Percentiles rank a stretch among this genome's conserved stretches.
Conservation (phyloP, 2,888 invertebrate species). For the Matsumyia berberina region DNA sequence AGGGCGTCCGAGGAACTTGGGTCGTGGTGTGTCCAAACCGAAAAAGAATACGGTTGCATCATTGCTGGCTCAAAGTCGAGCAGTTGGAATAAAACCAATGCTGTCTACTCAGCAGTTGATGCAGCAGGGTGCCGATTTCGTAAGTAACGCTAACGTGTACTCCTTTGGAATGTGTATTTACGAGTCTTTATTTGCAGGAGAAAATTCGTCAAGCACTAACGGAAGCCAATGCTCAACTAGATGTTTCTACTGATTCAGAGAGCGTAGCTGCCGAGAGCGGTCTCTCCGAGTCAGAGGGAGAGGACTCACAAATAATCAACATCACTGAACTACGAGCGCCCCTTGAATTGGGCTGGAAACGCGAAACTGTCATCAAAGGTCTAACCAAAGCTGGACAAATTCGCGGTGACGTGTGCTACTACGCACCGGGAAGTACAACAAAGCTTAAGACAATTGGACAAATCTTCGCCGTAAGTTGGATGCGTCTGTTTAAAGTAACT, state of each 20-base stretch:
- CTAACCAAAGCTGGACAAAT: slow-evolving; percentile 94
- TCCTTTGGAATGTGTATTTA: background rate
- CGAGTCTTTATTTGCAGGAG: slow-evolving; percentile 83
- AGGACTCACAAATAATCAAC: slow-evolving; percentile 85
- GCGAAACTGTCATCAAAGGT: slow-evolving; percentile 95
- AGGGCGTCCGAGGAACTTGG: slow-evolving; percentile 92
- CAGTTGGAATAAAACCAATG: slow-evolving; percentile 91
- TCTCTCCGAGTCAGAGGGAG: slow-evolving; percentile 86
- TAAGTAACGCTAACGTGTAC: slow-evolving; percentile 79
- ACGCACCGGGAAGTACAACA: slow-evolving; percentile 87
- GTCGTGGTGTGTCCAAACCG: slow-evolving; percentile 94
- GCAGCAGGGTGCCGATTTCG: slow-evolving; percentile 85
- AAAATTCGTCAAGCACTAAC: slow-evolving; percentile 86
- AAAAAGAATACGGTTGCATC: slow-evolving; percentile 97
- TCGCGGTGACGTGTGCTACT: slow-evolving; percentile 97
- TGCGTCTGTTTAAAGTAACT: too few relatives aligned
- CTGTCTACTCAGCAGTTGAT: slow-evolving; percentile 89
- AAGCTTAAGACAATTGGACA: slow-evolving; percentile 88
- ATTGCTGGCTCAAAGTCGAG: slow-evolving; percentile 93
- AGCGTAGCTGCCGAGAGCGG: slow-evolving; percentile 86
- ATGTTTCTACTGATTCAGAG: slow-evolving; percentile 87
- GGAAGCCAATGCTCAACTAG: slow-evolving; percentile 86
- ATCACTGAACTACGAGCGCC: slow-evolving; percentile 87
- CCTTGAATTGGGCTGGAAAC: slow-evolving; percentile 92
- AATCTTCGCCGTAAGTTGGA: slow-evolving; percentile 86